Conservation (phyloP, 92 coral and sea anemone genomes). For the Epizoanthus illoricatus region DNA sequence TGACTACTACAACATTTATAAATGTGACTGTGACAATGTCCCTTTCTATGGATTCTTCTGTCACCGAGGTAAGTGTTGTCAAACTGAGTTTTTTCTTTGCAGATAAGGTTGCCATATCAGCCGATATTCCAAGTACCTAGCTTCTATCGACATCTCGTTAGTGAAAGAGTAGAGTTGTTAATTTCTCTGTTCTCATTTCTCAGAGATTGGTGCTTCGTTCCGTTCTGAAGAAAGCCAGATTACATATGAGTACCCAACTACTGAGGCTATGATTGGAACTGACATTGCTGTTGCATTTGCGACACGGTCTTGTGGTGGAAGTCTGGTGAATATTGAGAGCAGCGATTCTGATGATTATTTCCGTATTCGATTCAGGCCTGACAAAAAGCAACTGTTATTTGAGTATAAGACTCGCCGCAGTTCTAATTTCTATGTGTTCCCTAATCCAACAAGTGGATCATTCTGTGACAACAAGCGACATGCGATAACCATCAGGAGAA, state of each 20-base stretch:
- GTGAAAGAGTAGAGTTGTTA: neutral
- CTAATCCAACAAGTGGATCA: slow-evolving; percentile 32
- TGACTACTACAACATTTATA: slow-evolving; percentile 75
- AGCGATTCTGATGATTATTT: slow-evolving; percentile 18
- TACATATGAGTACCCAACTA: slow-evolving; percentile 47
- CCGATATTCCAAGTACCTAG: neutral
- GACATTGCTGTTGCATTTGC: slow-evolving; percentile 77
- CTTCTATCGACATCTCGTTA: neutral
- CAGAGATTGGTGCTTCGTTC: slow-evolving; percentile 83
- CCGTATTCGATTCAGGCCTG: slow-evolving; percentile 40
- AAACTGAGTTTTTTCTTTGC: neutral
- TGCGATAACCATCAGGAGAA: slow-evolving; percentile 59
- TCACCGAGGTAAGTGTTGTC: slow-evolving; percentile 49
- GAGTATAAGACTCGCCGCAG: slow-evolving; percentile 31
- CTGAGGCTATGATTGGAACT: slow-evolving; percentile 42
- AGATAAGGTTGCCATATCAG: neutral
- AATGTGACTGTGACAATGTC: slow-evolving; percentile 76
- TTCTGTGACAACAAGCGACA: slow-evolving; percentile 67
- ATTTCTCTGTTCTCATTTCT: slow-evolving; percentile 6
- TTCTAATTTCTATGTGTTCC: slow-evolving; percentile 16
- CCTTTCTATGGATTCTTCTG: slow-evolving; percentile 87
- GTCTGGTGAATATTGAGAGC: slow-evolving; percentile 58
- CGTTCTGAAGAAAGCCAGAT: slow-evolving; percentile 47
- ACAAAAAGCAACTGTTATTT: slow-evolving; percentile 44
- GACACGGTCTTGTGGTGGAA: slow-evolving; percentile 60